Base-by-base conservation (phyloP, 2,888 invertebrate genomes). In the Pogonocherus hispidulus region DNA sequence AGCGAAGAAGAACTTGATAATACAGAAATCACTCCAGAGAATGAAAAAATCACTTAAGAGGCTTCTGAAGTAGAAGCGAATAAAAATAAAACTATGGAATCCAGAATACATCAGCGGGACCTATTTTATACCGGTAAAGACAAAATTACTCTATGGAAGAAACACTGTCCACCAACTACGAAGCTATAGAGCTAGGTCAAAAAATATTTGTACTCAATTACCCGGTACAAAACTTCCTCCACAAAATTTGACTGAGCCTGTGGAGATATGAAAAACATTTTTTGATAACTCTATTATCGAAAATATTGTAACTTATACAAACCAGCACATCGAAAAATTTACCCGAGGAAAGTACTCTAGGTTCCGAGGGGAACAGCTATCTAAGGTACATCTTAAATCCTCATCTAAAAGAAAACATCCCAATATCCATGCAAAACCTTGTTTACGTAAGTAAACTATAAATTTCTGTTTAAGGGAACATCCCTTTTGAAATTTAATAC, bases 1-100 rank as follows among this genome's bases (percentile, higher is more conserved):
- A 57, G 19, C 16, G 46, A 57, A 46, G 22, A 57, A 57, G 44
- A 57, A 19, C 46, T 22, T 57, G 44, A 57, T 4, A 46, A 57
- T 20, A 44, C 23, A 57, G 44, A 44, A n/a, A 18, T 27, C 19
- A 14, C n/a, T 37, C 41, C 22, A 16, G 57, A 57, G 14, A 46
- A 44, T 11, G 14, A 44, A 20, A n/a, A 14, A 57, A 11, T 6
- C 32, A 32, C 32, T 4, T 8, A 32, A 32, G 32, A 32, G 4
- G 32, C 32, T 3, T 6, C 32, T 32, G 32, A 32, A 11, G 32
- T 32, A 27, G 32, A 32, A 32, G 32, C 32, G 32, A 32, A 32
- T 32, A 32, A 32, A 32, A 32, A 32, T 32, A 32, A 8, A 32
- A 32, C 32, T 32, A 32, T 32, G 32, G 32, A 32, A 32, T 9